Percentiles rank a stretch among this genome's conserved stretches.
Evolutionary conservation across 2,888 invertebrate genomes (phyloP).

Genomic region (Dermolepida albohirtum): DNA sequence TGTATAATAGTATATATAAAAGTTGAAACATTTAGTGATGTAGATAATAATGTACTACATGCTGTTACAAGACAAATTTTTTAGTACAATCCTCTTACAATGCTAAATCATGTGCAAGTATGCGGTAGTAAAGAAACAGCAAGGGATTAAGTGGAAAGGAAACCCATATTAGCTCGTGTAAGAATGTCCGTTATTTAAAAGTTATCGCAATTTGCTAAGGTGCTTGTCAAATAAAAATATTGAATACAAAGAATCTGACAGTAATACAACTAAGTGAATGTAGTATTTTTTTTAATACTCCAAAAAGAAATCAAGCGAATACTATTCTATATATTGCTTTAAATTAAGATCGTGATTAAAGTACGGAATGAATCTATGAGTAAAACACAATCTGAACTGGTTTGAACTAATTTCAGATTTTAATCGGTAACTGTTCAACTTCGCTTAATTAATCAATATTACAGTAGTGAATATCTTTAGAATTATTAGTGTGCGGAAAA

Average conservation of each 20-base stretch:
- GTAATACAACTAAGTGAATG: neutral
- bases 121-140: slow-evolving; percentile 14
- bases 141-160: slow-evolving; percentile 8
- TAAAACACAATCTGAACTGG: slow-evolving; percentile 12
- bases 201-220: slow-evolving; percentile 3
- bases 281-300: too few species aligned
- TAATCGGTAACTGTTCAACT: slow-evolving; percentile 5
- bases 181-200: slow-evolving; percentile 6
- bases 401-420: slow-evolving; percentile 2
- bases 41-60: too few species aligned
- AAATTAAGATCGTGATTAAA: slow-evolving; percentile 23
- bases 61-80: too few species aligned
- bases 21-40: too few species aligned
- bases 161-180: slow-evolving; percentile 2
- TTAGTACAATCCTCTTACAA: too few species aligned
- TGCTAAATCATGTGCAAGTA: neutral
- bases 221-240: slow-evolving; percentile 11
- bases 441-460: slow-evolving; percentile 17
- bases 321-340: slow-evolving; percentile 4
- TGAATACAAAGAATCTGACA: slow-evolving; percentile 4
- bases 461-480: slow-evolving; percentile 3
- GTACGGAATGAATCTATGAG: neutral
- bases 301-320: neutral
- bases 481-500: neutral
- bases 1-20: too few species aligned